These are phyloP conservation scores for Rhineura floridana DNA, from an alignment of 2,113 vertebrate genomes.

Conservation along the genomic window DNA sequence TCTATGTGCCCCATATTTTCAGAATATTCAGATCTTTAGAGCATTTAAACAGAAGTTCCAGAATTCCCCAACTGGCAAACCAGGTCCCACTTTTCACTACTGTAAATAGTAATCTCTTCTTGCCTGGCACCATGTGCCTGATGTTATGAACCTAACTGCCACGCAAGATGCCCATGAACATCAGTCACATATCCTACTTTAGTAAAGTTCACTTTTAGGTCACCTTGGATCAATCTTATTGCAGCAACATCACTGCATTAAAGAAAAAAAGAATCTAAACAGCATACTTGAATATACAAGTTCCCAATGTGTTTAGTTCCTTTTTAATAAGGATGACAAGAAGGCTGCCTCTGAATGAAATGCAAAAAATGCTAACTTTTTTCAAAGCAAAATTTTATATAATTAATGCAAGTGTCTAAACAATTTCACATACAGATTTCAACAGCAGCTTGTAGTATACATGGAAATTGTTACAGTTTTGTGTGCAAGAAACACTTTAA, in stretches of 20 bases:
- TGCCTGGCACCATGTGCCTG: conserved; percentile 56
- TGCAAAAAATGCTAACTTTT: accelerated
- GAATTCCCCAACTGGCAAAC: conserved; percentile 57
- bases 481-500: neutral
- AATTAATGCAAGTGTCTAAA: conserved; percentile 11
- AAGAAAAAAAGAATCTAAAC: conserved; percentile 61
- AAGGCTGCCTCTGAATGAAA: conserved; percentile 46
- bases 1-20: conserved; percentile 56
- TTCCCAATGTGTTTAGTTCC: conserved; percentile 15
- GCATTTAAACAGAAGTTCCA: conserved; percentile 63
- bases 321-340: conserved; percentile 33
- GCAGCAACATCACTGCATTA: conserved; percentile 52
- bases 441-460: neutral
- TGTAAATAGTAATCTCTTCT: conserved; percentile 55
- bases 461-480: neutral
- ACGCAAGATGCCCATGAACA: conserved; percentile 51
- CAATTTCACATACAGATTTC: neutral
- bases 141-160: conserved; percentile 55
- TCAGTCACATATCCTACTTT: conserved; percentile 64
- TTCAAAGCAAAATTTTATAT: neutral
- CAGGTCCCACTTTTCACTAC: conserved; percentile 57
- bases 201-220: conserved; percentile 58
- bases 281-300: conserved; percentile 56
- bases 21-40: conserved; percentile 59
- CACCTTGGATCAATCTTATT: conserved; percentile 49